A percentile compares a stretch with the other conserved stretches of the same genome.
These are phyloP conservation scores for Spizella passerina DNA, from an alignment of 2,797 vertebrate species.

Conservation along the genomic window DNA sequence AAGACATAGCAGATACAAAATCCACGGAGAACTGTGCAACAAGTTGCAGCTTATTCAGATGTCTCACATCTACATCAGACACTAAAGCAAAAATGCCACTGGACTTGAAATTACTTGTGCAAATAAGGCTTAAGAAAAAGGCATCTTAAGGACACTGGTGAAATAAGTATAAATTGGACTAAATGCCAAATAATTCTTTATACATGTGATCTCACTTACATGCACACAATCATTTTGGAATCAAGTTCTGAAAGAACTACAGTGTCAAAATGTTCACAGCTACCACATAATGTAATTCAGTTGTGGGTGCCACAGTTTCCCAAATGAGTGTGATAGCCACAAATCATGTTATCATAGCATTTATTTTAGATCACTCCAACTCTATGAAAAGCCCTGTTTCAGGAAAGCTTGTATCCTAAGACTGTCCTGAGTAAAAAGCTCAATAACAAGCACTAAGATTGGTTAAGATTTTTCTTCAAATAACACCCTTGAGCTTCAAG, in stretches of 20 bases:
- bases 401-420: not conserved
- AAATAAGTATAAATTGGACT: not conserved
- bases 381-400: not conserved
- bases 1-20: not conserved
- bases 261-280: not conserved
- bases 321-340: not conserved
- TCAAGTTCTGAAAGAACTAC: not conserved
- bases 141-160: not conserved
- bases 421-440: not conserved
- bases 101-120: not conserved
- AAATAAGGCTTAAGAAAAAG: not conserved
- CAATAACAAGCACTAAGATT: not conserved
- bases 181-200: not conserved
- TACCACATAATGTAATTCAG: not conserved
- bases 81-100: not conserved
- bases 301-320: not conserved
- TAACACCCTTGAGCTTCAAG: not conserved
- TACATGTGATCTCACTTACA: not conserved
- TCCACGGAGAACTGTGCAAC: not conserved
- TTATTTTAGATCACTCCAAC: not conserved
- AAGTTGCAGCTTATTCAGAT: not conserved
- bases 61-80: not conserved
- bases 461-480: not conserved
- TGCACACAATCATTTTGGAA: not conserved
- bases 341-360: not conserved